Conservation (phyloP, 1,140 invertebrate species). For the Amphibalanus amphitrite region DNA sequence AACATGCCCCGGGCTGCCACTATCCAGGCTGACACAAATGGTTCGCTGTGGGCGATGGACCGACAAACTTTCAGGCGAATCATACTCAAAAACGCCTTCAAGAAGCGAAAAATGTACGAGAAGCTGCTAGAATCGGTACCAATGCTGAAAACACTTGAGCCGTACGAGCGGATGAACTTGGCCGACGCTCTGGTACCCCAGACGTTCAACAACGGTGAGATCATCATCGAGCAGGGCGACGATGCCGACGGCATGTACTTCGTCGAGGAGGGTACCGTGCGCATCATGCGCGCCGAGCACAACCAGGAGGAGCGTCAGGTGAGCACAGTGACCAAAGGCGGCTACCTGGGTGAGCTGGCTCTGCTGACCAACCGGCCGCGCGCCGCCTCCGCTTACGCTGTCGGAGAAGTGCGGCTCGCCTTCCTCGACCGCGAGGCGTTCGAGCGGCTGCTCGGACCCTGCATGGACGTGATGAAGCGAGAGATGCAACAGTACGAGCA, state of each 20-base stretch:
- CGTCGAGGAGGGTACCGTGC: conserved; percentile 73
- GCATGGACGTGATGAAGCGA: conserved; percentile 96
- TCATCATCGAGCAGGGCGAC: conserved; percentile 85
- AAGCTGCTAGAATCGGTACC: conserved; percentile 78
- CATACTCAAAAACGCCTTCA: conserved; percentile 86
- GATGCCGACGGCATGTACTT: conserved; percentile 93
- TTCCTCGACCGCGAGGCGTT: conserved; percentile 95
- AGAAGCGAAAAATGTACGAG: conserved; percentile 93
- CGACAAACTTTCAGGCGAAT: conserved; percentile 87
- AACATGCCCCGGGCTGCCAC: conserved; percentile 91
- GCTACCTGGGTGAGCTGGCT: conserved; percentile 90
- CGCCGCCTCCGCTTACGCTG: conserved; percentile 79
- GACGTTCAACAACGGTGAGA: conserved; percentile 49
- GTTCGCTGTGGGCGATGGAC: conserved; percentile 92
- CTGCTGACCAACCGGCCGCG: conserved; percentile 89
- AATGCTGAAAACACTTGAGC: conserved; percentile 77
- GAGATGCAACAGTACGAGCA: conserved; percentile 94
- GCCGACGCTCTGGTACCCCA: conserved; percentile 79
- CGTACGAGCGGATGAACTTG: conserved; percentile 89
- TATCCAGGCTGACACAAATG: conserved; percentile 48
- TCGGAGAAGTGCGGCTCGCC: conserved; percentile 62
- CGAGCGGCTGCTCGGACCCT: conserved; percentile 87
- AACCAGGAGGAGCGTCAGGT: conserved; percentile 45
- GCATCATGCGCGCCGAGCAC: conserved; percentile 57
- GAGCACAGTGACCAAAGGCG: conserved; percentile 44